Conservation (phyloP, 2,888 invertebrate genomes). For the Gryllus longicercus region DNA sequence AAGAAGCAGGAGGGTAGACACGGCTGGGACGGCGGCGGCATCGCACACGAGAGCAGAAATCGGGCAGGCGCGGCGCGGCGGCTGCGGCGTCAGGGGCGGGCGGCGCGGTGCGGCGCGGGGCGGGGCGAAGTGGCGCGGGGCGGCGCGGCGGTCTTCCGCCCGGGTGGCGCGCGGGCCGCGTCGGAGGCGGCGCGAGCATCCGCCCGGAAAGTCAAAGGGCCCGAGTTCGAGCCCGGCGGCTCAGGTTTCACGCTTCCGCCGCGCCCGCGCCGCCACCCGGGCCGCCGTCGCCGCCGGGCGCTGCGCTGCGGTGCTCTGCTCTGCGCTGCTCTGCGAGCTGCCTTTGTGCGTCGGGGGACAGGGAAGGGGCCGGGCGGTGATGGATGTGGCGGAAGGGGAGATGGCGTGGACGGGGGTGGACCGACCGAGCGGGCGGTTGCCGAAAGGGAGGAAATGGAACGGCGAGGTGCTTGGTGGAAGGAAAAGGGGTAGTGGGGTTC, state of each 20-base stretch:
- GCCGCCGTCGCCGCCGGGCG: neutral
- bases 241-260: conserved; percentile 9
- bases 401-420: too few relatives aligned
- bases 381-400: too few relatives aligned
- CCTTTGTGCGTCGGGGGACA: neutral
- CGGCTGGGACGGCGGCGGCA: too few relatives aligned
- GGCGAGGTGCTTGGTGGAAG: too few relatives aligned
- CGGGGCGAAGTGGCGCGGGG: neutral
- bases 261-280: neutral
- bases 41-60: too few relatives aligned
- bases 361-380: too few relatives aligned
- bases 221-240: neutral
- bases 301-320: neutral
- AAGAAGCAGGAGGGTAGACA: too few relatives aligned
- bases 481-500: too few relatives aligned
- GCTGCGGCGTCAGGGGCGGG: neutral
- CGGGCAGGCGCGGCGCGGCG: too few relatives aligned
- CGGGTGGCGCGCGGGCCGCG: neutral
- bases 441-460: too few relatives aligned
- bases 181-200: neutral
- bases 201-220: conserved; percentile 9
- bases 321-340: neutral
- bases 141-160: neutral
- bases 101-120: neutral
- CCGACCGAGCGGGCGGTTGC: too few relatives aligned